Conservation (phyloP, 2,797 vertebrate species). For the Chelidonichthys spinosus region DNA sequence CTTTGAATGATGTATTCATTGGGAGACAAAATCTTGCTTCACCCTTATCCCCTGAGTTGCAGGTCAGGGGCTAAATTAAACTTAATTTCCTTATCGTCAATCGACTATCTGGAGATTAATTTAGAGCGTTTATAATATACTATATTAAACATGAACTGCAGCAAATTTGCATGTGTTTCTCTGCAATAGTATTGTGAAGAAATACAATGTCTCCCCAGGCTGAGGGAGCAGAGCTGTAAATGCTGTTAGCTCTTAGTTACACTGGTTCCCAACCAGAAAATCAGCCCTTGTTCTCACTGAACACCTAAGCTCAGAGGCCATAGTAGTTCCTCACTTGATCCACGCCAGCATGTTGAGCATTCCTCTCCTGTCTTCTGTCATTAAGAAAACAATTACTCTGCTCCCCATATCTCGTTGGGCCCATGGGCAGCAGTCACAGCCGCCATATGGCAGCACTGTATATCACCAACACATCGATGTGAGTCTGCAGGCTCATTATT, state of each 20-base stretch:
- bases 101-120: constrained; percentile 12
- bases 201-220: constrained; percentile 40
- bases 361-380: constrained; percentile 76
- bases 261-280: constrained; percentile 65
- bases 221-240: constrained; percentile 32
- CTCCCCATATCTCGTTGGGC: constrained; percentile 53
- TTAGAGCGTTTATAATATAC: constrained; percentile 13
- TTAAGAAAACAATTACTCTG: constrained; percentile 80
- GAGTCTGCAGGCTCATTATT: constrained; percentile 24
- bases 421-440: constrained; percentile 62
- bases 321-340: constrained; percentile 54
- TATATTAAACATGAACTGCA: neutral
- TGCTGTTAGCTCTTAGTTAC: constrained; percentile 53
- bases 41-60: neutral
- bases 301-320: constrained; percentile 45
- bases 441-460: constrained; percentile 49
- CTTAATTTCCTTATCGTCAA: constrained; percentile 2
- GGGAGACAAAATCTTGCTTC: no score
- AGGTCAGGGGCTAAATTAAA: neutral
- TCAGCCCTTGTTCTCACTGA: constrained; percentile 50
- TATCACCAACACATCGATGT: constrained; percentile 40
- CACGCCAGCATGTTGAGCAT: constrained; percentile 55
- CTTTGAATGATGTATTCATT: neutral
- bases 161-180: constrained; percentile 13
- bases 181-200: constrained; percentile 33